Base-by-base conservation (phyloP, 2,797 vertebrate species). In the Microcaecilia unicolor region DNA sequence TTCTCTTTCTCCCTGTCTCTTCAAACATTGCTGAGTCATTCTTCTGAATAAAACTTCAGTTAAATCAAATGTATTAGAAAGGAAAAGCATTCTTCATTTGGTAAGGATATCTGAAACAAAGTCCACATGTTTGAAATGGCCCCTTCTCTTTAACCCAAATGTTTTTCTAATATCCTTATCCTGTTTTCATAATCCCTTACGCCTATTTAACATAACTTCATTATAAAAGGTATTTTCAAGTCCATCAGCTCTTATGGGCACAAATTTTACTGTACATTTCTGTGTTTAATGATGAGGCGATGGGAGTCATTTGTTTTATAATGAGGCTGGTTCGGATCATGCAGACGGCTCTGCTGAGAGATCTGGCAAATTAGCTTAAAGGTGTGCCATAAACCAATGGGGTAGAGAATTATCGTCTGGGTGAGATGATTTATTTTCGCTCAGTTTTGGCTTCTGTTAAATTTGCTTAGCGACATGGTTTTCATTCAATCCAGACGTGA, bases 1-100 rank as follows among this genome's bases (percentile, higher is more conserved):
- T 44, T 59, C 61, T 52, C 37, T 56, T 18, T 58, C 26, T 51
- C 22, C 61, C 32, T n/a, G n/a, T n/a, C n/a, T 51, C 70, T 46
- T 57, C 63, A 68, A 10, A 62, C 68, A 59, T 48, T 20, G 36
- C 58, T 47, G 45, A 68, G 44, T 55, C 57, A 66, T 69, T 37
- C 40, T 44, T 38, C 27, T 51, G 57, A 37, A 47, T 54, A 49
- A 64, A 74, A 28, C 44, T 70, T 64, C 33, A 46, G 60, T 61
- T 66, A 53, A 70, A 60, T 62, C 62, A 57, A 74, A 64, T 6
- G 24, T 51, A 72, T 68, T 71, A 72, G 54, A 68, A 65, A 72
- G 44, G 45, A 60, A 48, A 63, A 57, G 36, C 35, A 30, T 28
- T 3, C 27, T 47, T 22, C 53, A 41, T 51, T 22, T 34, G 32